phyloP scores from a whole-genome alignment of 2,888 invertebrate species.

The Altica lythri region DNA sequence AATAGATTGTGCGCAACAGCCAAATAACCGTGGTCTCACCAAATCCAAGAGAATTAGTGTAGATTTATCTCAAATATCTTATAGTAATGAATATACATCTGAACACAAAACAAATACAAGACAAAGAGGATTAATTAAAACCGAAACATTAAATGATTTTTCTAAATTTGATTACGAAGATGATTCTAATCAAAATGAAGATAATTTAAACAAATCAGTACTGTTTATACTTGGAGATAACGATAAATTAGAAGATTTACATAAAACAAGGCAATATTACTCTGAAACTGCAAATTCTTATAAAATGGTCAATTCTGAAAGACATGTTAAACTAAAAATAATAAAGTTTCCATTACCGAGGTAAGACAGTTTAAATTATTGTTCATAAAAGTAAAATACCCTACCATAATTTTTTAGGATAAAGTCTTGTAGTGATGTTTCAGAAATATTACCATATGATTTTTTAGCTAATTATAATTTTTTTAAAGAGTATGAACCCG shows the following conservation, averaged over 20 bases:
- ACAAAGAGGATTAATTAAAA: constrained; percentile 11
- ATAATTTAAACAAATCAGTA: constrained; percentile 56
- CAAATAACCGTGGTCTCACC: neutral
- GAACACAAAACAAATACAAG: neutral
- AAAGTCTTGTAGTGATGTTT: constrained; percentile 21
- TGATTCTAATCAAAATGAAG: constrained; percentile 8
- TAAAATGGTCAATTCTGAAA: too few species aligned
- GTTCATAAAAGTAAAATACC: neutral
- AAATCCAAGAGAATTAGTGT: neutral
- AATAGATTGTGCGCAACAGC: neutral
- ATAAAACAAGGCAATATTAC: too few species aligned
- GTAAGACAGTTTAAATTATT: constrained; percentile 21
- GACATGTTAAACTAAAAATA: constrained; percentile 17
- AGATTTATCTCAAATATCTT: neutral
- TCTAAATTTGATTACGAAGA: neutral
- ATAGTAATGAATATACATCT: neutral
- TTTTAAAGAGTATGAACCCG: constrained; percentile 71
- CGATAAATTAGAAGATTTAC: constrained; percentile 69
- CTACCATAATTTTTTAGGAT: constrained; percentile 27
- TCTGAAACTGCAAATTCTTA: too few species aligned
- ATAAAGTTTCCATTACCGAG: constrained; percentile 30
- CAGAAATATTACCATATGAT: constrained; percentile 29
- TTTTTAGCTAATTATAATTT: constrained; percentile 61
- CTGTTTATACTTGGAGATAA: constrained; percentile 75
- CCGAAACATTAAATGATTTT: neutral